Evolutionary conservation across 2,113 vertebrate species (phyloP).

Genomic region (Catharus bicknelli): DNA sequence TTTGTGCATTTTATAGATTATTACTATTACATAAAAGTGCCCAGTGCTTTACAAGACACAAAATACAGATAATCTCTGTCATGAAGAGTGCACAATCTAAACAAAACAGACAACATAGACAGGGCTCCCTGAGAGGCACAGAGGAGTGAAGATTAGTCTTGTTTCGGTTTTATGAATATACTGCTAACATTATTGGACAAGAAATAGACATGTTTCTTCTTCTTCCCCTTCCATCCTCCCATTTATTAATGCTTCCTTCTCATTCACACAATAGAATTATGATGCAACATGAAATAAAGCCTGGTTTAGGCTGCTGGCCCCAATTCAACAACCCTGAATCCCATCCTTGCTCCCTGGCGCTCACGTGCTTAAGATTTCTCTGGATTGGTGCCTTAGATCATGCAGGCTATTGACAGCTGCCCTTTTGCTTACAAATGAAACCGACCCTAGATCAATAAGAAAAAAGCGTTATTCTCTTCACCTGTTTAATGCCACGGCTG

Average conservation of each 20-base stretch:
- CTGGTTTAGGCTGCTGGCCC: conserved; percentile 31
- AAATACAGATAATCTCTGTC: conserved; percentile 19
- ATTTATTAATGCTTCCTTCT: conserved; percentile 11
- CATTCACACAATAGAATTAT: not conserved
- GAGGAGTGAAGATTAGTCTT: conserved; percentile 16
- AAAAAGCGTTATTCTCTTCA: conserved; percentile 37
- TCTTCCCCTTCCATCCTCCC: not conserved
- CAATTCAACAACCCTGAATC: conserved; percentile 10
- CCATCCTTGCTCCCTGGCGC: not conserved
- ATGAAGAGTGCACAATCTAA: not conserved
- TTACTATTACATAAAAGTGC: not conserved
- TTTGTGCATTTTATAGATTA: conserved; percentile 12
- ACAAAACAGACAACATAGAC: conserved; percentile 29
- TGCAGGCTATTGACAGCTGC: conserved; percentile 57
- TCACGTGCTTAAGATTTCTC: conserved; percentile 26
- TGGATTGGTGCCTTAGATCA: conserved; percentile 39
- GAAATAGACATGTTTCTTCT: conserved; percentile 15
- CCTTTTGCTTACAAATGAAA: conserved; percentile 67
- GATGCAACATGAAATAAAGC: conserved; percentile 34
- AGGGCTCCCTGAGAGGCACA: not conserved
- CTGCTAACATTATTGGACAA: conserved; percentile 2
- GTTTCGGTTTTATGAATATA: conserved; percentile 5
- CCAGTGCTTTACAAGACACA: conserved; percentile 10
- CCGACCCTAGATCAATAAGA: conserved; percentile 53
- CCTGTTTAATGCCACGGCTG: conserved; percentile 46